A percentile compares a stretch with the other conserved stretches of the same genome.
These are phyloP conservation scores for Clarias batrachus DNA, from an alignment of 2,113 vertebrate genomes.

Conservation along the genomic window DNA sequence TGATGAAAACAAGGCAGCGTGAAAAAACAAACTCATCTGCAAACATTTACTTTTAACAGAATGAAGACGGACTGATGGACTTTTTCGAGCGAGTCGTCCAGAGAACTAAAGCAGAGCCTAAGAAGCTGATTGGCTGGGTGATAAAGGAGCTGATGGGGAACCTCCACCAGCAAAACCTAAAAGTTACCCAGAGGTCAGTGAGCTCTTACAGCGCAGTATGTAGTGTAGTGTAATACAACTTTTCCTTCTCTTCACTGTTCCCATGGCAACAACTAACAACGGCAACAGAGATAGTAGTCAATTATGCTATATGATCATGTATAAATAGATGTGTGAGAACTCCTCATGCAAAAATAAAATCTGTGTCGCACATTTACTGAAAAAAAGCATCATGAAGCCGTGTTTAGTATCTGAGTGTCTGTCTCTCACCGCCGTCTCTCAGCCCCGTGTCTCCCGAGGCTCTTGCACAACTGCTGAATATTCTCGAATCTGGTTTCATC, in stretches of 20 bases:
- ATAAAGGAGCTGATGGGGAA: constrained; percentile 81
- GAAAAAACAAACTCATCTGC: too few relatives aligned
- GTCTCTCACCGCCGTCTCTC: constrained; percentile 43
- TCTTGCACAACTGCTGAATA: constrained; percentile 84
- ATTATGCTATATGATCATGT: neutral
- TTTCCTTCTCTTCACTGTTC: neutral
- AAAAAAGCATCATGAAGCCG: neutral
- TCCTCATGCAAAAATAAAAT: neutral
- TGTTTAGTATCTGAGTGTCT: neutral
- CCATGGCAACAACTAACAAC: neutral
- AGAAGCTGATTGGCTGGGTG: constrained; percentile 91
- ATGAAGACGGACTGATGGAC: constrained; percentile 87
- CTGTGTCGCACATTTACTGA: neutral
- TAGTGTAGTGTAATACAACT: neutral
- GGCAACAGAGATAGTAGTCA: neutral
- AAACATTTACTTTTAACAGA: constrained; percentile 69
- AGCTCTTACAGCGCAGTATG: neutral
- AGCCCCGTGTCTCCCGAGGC: constrained; percentile 79
- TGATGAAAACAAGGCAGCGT: too few relatives aligned
- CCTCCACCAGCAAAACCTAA: constrained; percentile 80
- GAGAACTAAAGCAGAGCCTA: constrained; percentile 80
- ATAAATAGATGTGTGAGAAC: neutral
- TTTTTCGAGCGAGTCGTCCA: constrained; percentile 86
- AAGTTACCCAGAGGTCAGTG: constrained; percentile 87
- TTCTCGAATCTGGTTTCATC: constrained; percentile 79